A percentile compares a stretch with the other conserved stretches of the same genome.
These are phyloP conservation scores for Cervus canadensis DNA, from an alignment of 2,113 vertebrate species.

Conservation along the genomic window DNA sequence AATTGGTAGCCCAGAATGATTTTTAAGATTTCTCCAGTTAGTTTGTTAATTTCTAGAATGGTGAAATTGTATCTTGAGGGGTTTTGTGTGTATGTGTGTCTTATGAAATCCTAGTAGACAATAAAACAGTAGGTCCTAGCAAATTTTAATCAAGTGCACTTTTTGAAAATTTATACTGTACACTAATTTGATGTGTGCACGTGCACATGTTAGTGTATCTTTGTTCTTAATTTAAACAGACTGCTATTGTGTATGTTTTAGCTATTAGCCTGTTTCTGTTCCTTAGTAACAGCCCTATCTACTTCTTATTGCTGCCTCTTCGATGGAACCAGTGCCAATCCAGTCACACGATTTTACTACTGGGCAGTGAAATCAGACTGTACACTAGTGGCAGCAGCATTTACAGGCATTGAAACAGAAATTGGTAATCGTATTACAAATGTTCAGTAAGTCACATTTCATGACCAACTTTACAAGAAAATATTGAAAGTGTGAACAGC, in stretches of 20 bases:
- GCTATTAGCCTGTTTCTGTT: not conserved
- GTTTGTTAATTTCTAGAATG: conserved; percentile 18
- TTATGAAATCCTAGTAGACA: conserved; percentile 13
- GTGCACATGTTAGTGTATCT: not conserved
- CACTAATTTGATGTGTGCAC: not conserved
- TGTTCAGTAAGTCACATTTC: conserved; percentile 11
- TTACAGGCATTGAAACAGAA: conserved; percentile 38
- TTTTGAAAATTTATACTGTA: conserved; percentile 9
- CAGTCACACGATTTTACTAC: not conserved
- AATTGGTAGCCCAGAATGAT: not conserved
- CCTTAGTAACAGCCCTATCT: not conserved
- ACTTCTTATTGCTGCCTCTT: not conserved
- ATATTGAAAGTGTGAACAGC: conserved; percentile 49
- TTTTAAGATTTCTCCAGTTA: conserved; percentile 11
- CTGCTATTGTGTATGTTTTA: not conserved
- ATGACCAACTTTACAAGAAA: conserved; percentile 46
- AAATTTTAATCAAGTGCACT: conserved; percentile 6
- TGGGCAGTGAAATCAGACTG: not conserved
- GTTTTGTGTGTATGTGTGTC: not conserved
- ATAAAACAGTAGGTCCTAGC: not conserved
- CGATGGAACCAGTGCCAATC: not conserved
- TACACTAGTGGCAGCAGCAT: not conserved
- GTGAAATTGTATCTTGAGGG: not conserved
- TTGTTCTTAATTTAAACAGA: not conserved
- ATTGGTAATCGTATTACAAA: not conserved